Percentiles rank a stretch among this genome's conserved stretches.
Conservation (phyloP, 2,113 vertebrate species). For the Phaethon lepturus region DNA sequence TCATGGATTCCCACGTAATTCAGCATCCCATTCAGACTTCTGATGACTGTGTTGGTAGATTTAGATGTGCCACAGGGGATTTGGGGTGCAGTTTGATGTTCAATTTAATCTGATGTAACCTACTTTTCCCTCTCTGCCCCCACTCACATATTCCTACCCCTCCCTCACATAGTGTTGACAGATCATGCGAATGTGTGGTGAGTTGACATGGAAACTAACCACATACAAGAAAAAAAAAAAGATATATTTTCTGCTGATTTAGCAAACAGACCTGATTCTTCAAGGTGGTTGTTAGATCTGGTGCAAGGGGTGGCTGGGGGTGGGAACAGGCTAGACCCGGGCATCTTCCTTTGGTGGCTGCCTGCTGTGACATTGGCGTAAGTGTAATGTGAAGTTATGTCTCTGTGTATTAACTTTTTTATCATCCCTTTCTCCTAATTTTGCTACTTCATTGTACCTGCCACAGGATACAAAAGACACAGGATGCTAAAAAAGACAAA, state of each 20-base stretch:
- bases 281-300: background rate
- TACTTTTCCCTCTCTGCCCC: background rate
- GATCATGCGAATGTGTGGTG: fast-evolving
- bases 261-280: background rate
- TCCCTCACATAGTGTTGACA: background rate
- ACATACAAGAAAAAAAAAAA: background rate
- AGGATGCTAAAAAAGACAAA: background rate
- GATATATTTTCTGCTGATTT: background rate
- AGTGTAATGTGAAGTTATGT: fast-evolving
- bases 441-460: background rate
- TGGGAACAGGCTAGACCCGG: background rate
- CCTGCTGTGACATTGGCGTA: background rate
- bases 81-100: background rate
- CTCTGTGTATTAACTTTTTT: background rate
- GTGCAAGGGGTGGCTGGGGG: fast-evolving
- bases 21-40: background rate
- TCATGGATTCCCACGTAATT: background rate
- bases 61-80: background rate
- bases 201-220: background rate
- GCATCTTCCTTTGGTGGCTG: background rate
- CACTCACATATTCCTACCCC: background rate
- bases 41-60: background rate
- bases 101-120: background rate
- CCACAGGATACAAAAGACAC: background rate
- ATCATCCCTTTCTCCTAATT: background rate